Conservation (phyloP, 1,140 invertebrate genomes). For the Panagrolaimus sp. region DNA sequence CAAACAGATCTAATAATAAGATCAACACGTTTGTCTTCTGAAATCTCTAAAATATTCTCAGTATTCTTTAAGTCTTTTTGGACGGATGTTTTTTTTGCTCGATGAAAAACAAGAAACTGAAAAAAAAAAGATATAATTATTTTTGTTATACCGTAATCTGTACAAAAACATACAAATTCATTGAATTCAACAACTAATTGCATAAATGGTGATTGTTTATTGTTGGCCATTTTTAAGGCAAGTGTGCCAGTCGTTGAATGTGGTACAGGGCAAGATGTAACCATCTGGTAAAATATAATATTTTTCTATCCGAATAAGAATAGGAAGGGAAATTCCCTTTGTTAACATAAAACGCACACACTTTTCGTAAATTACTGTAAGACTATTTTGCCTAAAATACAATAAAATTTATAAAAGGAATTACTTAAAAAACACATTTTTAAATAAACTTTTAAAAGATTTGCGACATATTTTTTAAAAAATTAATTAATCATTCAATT, state of each 20-base stretch:
- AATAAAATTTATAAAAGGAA: too few relatives aligned
- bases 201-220: background rate
- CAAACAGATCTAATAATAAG: background rate
- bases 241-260: background rate
- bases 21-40: slow-evolving; percentile 4
- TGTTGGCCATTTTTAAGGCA: background rate
- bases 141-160: background rate
- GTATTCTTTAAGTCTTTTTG: background rate
- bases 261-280: background rate
- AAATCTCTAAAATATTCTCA: background rate
- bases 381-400: too few relatives aligned
- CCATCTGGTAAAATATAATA: background rate
- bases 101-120: slow-evolving; percentile 2
- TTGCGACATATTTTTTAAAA: too few relatives aligned
- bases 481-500: too few relatives aligned
- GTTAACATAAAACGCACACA: too few relatives aligned
- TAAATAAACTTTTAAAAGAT: too few relatives aligned
- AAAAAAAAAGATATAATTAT: background rate
- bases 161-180: background rate
- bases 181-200: background rate
- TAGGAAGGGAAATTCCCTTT: too few relatives aligned
- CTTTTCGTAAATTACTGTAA: too few relatives aligned
- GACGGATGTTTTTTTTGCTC: slow-evolving; percentile 3
- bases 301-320: too few relatives aligned
- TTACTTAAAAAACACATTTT: too few relatives aligned